Percentiles rank a stretch among this genome's conserved stretches.
phyloP scores from a whole-genome alignment of 1,140 invertebrate species.

The Hyposmocoma kahamanoa region DNA sequence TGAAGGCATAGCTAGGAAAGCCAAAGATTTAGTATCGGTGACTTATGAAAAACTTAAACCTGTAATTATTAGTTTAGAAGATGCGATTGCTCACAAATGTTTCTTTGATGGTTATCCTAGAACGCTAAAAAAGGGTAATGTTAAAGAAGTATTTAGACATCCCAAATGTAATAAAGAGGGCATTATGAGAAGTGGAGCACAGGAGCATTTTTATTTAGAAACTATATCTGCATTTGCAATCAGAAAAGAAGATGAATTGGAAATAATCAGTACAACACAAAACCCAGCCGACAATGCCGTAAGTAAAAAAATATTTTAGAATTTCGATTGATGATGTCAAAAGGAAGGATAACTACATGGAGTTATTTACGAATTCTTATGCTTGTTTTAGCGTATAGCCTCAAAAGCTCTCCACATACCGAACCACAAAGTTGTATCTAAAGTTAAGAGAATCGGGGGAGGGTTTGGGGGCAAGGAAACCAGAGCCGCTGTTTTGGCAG shows the following conservation, averaged over 20 bases:
- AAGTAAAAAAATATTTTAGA: too few relatives aligned
- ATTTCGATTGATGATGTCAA: too few relatives aligned
- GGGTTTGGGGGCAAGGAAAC: slow-evolving; percentile 92
- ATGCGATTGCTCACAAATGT: slow-evolving; percentile 85
- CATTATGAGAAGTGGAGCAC: slow-evolving; percentile 87
- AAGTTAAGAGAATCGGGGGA: slow-evolving; percentile 86
- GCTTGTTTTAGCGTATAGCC: slow-evolving; percentile 67
- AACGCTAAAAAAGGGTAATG: slow-evolving; percentile 79
- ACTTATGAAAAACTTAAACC: slow-evolving; percentile 84
- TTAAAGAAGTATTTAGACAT: slow-evolving; percentile 77
- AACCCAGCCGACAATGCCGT: slow-evolving; percentile 81
- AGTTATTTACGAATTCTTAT: too few relatives aligned
- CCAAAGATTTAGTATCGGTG: slow-evolving; percentile 82
- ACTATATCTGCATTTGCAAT: slow-evolving; percentile 85
- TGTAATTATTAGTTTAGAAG: slow-evolving; percentile 88
- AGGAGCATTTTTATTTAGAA: slow-evolving; percentile 96
- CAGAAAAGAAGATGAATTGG: slow-evolving; percentile 87
- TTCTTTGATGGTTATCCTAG: slow-evolving; percentile 76
- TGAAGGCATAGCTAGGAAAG: slow-evolving; percentile 83
- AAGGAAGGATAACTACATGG: too few relatives aligned
- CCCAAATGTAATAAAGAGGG: slow-evolving; percentile 82
- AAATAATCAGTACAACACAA: slow-evolving; percentile 89
- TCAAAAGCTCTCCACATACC: slow-evolving; percentile 78
- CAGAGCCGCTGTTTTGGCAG: slow-evolving; percentile 64
- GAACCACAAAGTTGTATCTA: slow-evolving; percentile 79